Evolutionary conservation across 2,888 invertebrate genomes (phyloP).

Genomic region (Suillia variegata): DNA sequence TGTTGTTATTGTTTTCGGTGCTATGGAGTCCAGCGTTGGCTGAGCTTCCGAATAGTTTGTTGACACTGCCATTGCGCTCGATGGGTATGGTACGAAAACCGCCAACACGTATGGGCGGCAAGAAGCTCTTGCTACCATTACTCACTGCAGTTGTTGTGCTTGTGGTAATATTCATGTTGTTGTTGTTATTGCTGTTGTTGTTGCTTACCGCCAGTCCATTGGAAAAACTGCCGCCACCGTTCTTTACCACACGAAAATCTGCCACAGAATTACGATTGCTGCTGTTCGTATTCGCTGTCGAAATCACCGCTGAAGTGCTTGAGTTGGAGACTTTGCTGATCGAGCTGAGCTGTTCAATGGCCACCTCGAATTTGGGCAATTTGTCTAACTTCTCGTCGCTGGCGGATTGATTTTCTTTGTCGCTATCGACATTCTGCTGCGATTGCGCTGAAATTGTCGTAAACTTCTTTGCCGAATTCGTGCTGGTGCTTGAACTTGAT

Average conservation of each 20-base stretch:
- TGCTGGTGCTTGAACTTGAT: not conserved
- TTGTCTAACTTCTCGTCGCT: conserved; percentile 63
- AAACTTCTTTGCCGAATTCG: conserved; percentile 59
- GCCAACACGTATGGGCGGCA: conserved; percentile 51
- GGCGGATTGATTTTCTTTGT: conserved; percentile 73
- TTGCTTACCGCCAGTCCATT: conserved; percentile 31
- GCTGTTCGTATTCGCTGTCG: not conserved
- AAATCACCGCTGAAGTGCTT: not conserved
- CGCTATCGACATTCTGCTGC: conserved; percentile 66
- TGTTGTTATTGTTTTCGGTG: conserved; percentile 42
- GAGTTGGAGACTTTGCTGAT: not conserved
- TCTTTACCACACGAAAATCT: conserved; percentile 45
- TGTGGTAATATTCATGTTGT: conserved; percentile 12
- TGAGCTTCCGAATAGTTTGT: conserved; percentile 31
- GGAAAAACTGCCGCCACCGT: conserved; percentile 12
- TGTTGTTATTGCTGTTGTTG: conserved; percentile 28
- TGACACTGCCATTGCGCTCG: conserved; percentile 28
- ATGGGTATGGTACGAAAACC: conserved; percentile 23
- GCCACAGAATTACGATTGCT: conserved; percentile 53
- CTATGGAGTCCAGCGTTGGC: conserved; percentile 33
- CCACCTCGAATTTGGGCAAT: conserved; percentile 50
- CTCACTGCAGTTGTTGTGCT: conserved; percentile 28
- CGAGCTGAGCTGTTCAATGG: conserved; percentile 28
- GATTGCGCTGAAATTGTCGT: conserved; percentile 50
- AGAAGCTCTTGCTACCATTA: not conserved